Evolutionary conservation across 53 echinoderm and acorn worm species (phyloP), one percentile per base, ranked within the genome.

Genomic region (Luidia sarsii): DNA sequence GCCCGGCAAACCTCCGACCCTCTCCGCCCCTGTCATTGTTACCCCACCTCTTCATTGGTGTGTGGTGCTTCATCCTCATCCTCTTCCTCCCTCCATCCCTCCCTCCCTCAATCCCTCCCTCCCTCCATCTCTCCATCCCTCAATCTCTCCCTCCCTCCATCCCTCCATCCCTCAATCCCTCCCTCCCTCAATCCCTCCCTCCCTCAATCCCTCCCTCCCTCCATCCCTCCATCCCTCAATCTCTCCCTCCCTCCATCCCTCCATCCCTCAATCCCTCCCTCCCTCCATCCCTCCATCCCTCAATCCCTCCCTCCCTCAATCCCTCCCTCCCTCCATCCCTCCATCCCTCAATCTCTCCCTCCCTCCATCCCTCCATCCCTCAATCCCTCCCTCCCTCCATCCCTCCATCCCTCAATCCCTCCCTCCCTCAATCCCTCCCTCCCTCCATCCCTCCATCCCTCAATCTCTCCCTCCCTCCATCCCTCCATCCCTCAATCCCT

Each of bases 1-100:
- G 11, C 11, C 41, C 41, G 6, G 41, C 41, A 41, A 41, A 41
- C 20, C 64, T 19, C 27, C n/a, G n/a, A n/a, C n/a, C 41, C 41
- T 41, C 41, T 41, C 6, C 11, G 41, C 41, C 41, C 6, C 34
- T 63, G 63, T 63, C 19, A 36, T 32, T 63, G 7, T 18, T 11
- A 11, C 36, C 11, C 27, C 67, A 67, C 43, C 67, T 20, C 41
- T 32, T 65, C 20, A 7, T 67, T 39, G 67, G 25, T 67, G 41
- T 67, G 4, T n/a, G 6, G 6, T 41, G 41, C 41, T 41, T 41
- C 41, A 41, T 41, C 41, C 41, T 7, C 41, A 41, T 41, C 41
- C 41, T 41, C 41, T n/a, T 25, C 57, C 57, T 56, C 57, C 57
- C 57, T 56, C 57, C 18, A 6, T 56, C 64, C 33, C 33, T 29